phyloP scores from a whole-genome alignment of 2,888 invertebrate species.

The Teinopalpus imperialis region DNA sequence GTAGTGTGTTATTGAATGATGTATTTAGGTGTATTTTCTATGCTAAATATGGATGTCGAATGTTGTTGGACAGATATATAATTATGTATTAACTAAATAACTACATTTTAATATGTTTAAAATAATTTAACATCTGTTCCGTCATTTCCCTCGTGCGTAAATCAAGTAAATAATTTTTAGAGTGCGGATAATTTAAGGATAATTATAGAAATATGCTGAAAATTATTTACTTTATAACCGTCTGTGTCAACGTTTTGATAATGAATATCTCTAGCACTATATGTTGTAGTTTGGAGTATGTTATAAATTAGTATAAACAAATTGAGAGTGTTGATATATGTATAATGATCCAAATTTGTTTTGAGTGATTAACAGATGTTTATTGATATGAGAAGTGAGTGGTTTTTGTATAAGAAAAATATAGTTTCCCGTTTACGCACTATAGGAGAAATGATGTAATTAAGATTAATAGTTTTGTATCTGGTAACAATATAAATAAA shows the following conservation, averaged over 20 bases:
- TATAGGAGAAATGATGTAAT: constrained; percentile 9
- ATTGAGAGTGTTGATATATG: background rate
- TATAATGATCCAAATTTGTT: background rate
- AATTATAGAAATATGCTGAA: too few species aligned
- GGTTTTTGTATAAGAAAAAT: too few species aligned
- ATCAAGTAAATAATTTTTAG: background rate
- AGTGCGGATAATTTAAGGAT: too few species aligned
- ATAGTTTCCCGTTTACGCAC: too few species aligned
- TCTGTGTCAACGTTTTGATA: background rate
- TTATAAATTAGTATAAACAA: too few species aligned
- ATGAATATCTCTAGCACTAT: background rate
- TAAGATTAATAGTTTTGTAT: constrained; percentile 13
- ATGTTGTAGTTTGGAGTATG: background rate
- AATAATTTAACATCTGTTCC: background rate
- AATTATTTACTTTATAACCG: too few species aligned
- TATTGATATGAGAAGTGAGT: background rate
- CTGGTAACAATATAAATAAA: constrained; percentile 3
- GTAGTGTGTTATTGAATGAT: constrained; percentile 18
- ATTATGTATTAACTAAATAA: constrained; percentile 5
- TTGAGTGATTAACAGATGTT: constrained; percentile 7
- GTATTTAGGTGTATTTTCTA: constrained; percentile 23
- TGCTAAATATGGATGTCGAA: constrained; percentile 18
- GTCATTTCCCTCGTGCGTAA: constrained; percentile 18
- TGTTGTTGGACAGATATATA: constrained; percentile 1
- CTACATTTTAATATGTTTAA: constrained; percentile 1